Percentiles rank a stretch among this genome's conserved stretches.
Evolutionary conservation across 2,113 vertebrate species (phyloP).

Genomic region (Octodon degus): DNA sequence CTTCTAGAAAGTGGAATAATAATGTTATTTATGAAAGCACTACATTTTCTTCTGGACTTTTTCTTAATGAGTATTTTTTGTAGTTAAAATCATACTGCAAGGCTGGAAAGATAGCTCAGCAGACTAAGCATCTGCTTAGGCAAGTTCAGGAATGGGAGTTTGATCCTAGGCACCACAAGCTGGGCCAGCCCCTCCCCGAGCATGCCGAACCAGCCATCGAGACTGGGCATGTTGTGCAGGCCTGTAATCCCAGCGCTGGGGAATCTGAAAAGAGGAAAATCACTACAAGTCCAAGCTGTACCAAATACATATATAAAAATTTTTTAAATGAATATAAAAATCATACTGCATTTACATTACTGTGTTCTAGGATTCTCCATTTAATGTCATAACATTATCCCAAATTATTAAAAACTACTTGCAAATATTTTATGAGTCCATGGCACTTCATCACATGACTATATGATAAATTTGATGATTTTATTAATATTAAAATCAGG

Average conservation of each 20-base stretch:
- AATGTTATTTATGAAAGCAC: slow-evolving; percentile 1
- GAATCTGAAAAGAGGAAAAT: too few relatives aligned
- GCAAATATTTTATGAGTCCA: neutral
- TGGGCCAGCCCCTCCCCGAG: too few relatives aligned
- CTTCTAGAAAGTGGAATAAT: neutral
- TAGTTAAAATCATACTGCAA: neutral
- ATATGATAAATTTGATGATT: slow-evolving; percentile 45
- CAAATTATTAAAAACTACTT: slow-evolving; percentile 61
- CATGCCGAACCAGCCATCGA: too few relatives aligned
- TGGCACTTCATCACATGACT: slow-evolving; percentile 4
- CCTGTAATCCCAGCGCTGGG: too few relatives aligned
- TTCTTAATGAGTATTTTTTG: slow-evolving; percentile 29
- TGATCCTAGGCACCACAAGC: too few relatives aligned
- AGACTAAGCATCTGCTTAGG: too few relatives aligned
- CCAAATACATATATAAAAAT: too few relatives aligned
- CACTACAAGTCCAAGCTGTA: too few relatives aligned
- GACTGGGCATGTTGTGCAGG: too few relatives aligned
- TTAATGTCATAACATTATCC: slow-evolving; percentile 25
- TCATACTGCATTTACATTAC: neutral
- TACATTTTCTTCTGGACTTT: slow-evolving; percentile 25
- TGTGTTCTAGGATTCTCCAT: neutral
- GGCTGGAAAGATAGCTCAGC: too few relatives aligned
- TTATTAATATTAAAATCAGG: neutral
- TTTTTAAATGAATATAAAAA: neutral
- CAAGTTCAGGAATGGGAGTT: too few relatives aligned